Evolutionary conservation across 2,888 invertebrate species (phyloP).

Genomic region (Idaea straminata): DNA sequence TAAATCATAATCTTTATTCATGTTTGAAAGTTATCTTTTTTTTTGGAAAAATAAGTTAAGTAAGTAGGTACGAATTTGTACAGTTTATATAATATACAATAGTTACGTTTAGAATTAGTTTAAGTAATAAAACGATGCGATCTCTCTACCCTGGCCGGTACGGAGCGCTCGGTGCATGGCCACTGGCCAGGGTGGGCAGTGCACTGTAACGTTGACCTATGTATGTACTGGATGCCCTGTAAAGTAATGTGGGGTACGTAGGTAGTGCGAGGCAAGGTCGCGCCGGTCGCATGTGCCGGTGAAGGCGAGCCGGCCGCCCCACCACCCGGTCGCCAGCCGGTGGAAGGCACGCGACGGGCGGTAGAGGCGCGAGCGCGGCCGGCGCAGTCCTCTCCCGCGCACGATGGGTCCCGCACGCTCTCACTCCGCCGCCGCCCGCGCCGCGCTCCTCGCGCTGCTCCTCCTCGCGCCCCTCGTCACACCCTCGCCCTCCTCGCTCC

Average conservation of each 20-base stretch:
- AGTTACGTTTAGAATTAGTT: background rate
- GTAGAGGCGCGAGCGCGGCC: conserved; percentile 17
- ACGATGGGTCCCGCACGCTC: conserved; percentile 48
- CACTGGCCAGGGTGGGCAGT: background rate
- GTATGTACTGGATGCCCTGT: too few species aligned
- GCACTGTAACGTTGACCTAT: too few species aligned
- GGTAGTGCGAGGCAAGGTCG: background rate
- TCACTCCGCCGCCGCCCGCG: conserved; percentile 40
- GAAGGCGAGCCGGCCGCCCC: conserved; percentile 14
- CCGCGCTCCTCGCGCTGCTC: conserved; percentile 37
- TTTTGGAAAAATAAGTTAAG: background rate
- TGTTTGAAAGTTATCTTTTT: background rate
- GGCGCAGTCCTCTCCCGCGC: conserved; percentile 39
- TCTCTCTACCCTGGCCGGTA: too few species aligned
- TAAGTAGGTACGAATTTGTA: background rate
- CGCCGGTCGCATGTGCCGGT: conserved; percentile 15
- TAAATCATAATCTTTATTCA: too few species aligned
- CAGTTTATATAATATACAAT: too few species aligned
- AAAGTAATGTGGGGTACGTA: background rate
- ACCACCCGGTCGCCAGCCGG: too few species aligned
- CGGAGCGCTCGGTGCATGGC: background rate
- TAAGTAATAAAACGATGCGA: background rate
- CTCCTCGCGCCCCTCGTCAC: conserved; percentile 39
- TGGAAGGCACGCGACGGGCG: too few species aligned
- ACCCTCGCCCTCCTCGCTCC: conserved; percentile 21